These are phyloP conservation scores for Irena cyanogastra DNA, from an alignment of 2,113 vertebrate genomes.

Conservation along the genomic window DNA sequence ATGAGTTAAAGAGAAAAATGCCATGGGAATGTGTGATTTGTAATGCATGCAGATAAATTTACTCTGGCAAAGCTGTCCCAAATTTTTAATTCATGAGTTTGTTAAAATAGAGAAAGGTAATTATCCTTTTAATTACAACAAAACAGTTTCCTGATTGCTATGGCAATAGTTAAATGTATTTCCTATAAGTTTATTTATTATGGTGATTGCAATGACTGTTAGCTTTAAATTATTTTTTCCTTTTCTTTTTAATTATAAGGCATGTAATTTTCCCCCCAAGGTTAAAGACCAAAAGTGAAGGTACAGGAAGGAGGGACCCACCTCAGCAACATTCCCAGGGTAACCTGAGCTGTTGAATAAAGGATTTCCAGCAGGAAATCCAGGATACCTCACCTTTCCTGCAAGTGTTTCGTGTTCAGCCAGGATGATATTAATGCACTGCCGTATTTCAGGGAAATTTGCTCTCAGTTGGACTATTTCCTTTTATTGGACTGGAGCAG, in stretches of 20 bases:
- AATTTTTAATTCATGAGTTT: conserved; percentile 44
- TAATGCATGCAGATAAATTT: conserved; percentile 5
- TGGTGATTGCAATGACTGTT: not conserved
- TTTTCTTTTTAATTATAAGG: not conserved
- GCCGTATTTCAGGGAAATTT: not conserved
- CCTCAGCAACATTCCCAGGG: not conserved
- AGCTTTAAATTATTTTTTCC: not conserved
- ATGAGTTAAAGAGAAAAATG: not conserved
- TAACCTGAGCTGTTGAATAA: not conserved
- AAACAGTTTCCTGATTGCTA: conserved; percentile 34
- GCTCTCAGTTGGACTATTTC: not conserved
- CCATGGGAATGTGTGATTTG: not conserved
- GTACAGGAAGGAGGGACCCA: not conserved
- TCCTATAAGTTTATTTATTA: conserved; percentile 22
- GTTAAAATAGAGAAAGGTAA: conserved; percentile 38
- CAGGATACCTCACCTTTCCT: not conserved
- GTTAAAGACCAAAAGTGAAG: not conserved
- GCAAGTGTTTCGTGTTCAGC: not conserved
- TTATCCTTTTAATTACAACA: conserved; percentile 47
- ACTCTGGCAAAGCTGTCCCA: not conserved
- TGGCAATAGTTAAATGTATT: conserved; percentile 14
- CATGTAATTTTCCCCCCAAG: not conserved
- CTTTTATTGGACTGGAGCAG: not conserved
- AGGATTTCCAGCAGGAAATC: not conserved
- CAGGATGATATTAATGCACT: not conserved